phyloP scores from a whole-genome alignment of 1,140 invertebrate genomes.

The Sarcophaga bullata region DNA sequence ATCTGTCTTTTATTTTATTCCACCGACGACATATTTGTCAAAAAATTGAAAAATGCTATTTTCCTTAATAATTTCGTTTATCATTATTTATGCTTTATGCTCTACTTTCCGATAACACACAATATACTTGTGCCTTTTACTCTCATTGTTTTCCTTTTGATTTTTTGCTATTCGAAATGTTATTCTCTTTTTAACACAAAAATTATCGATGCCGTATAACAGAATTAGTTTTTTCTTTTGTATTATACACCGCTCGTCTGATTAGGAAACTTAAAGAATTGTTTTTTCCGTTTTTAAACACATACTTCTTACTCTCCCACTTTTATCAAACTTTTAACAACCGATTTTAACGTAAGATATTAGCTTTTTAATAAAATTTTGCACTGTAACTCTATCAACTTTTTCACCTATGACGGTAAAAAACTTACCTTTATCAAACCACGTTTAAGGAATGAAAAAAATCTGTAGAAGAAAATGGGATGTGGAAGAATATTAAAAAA shows the following conservation, averaged over 20 bases:
- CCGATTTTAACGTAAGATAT: neutral
- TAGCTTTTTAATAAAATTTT: neutral
- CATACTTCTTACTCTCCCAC: neutral
- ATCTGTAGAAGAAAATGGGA: neutral
- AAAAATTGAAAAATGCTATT: slow-evolving; percentile 23
- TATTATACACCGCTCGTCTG: slow-evolving; percentile 32
- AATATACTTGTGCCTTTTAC: slow-evolving; percentile 20
- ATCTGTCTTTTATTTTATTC: slow-evolving; percentile 31
- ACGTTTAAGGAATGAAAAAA: slow-evolving; percentile 28
- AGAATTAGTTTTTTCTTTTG: slow-evolving; percentile 30
- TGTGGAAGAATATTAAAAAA: neutral
- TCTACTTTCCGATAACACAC: neutral
- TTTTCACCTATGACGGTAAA: slow-evolving; percentile 15
- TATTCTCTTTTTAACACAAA: slow-evolving; percentile 23
- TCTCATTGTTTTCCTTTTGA: slow-evolving; percentile 14
- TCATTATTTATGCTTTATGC: slow-evolving; percentile 16
- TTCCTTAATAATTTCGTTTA: neutral
- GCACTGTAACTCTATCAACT: neutral
- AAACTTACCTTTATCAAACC: slow-evolving; percentile 38
- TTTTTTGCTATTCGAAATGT: neutral
- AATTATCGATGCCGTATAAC: slow-evolving; percentile 23
- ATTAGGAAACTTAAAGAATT: slow-evolving; percentile 15
- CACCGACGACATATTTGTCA: slow-evolving; percentile 35
- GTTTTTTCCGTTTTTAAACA: neutral
- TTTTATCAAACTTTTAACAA: neutral